These are phyloP conservation scores for Nothocercus nigrocapillus DNA, from an alignment of 2,113 vertebrate genomes.

Conservation along the genomic window DNA sequence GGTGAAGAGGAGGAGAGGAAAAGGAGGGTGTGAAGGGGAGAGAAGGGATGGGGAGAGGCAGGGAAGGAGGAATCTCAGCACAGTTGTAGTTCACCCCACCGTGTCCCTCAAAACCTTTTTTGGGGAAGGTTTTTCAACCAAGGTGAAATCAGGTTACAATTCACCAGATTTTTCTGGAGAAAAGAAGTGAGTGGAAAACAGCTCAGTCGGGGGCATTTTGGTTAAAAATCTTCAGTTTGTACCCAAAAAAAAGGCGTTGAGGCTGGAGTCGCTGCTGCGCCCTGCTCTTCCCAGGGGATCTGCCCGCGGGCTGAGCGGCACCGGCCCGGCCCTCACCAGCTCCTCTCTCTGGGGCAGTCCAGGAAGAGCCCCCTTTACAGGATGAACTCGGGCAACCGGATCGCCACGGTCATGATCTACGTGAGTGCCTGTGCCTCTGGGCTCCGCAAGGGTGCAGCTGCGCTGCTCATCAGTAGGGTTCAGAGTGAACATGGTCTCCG, in stretches of 20 bases:
- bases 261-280: too few relatives aligned
- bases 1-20: too few relatives aligned
- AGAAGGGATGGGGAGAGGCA: background rate
- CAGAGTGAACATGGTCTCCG: background rate
- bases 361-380: conserved; percentile 89
- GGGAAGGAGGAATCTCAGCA: background rate
- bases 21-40: too few relatives aligned
- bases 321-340: background rate
- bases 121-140: background rate
- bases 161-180: background rate
- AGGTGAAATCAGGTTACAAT: background rate
- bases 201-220: too few relatives aligned
- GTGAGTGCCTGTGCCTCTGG: conserved; percentile 78
- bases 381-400: conserved; percentile 92
- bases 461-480: background rate
- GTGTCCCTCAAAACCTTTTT: background rate
- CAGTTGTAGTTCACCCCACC: background rate
- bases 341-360: conserved; percentile 78
- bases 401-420: conserved; percentile 94
- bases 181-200: background rate
- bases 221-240: background rate
- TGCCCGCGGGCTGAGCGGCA: rapidly evolving
- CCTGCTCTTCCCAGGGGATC: too few relatives aligned
- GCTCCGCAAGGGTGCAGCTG: too few relatives aligned
- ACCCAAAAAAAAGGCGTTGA: too few relatives aligned